Percentiles rank a stretch among this genome's conserved stretches.
Conservation (phyloP, 2,888 invertebrate genomes). For the Euplexia lucipara region DNA sequence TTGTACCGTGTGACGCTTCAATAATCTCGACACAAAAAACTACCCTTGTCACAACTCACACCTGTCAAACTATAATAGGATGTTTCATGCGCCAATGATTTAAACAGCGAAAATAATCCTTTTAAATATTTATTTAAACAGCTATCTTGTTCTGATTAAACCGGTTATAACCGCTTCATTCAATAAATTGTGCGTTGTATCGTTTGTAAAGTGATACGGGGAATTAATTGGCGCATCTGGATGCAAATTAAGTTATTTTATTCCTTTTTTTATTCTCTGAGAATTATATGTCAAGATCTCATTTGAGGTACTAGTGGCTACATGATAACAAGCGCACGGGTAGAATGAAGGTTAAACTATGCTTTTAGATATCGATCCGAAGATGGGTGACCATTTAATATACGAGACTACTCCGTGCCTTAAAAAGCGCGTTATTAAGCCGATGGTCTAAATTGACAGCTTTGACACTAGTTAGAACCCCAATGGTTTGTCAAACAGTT, state of each 20-base stretch:
- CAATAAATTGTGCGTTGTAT: slow-evolving; percentile 8
- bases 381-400: no score
- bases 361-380: no score
- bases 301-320: no score
- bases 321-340: no score
- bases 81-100: slow-evolving; percentile 71
- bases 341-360: no score
- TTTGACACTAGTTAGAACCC: no score
- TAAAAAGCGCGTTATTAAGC: no score
- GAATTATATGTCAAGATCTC: no score
- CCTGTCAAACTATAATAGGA: slow-evolving; percentile 77
- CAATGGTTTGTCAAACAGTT: no score
- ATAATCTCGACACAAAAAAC: slow-evolving; percentile 66
- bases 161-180: slow-evolving; percentile 36
- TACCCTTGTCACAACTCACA: slow-evolving; percentile 74
- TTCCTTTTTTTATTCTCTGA: no score
- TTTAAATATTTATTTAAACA: slow-evolving; percentile 22
- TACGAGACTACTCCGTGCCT: no score
- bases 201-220: slow-evolving; percentile 29
- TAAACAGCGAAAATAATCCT: slow-evolving; percentile 31
- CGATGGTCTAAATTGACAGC: no score
- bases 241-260: slow-evolving; percentile 28
- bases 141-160: slow-evolving; percentile 33
- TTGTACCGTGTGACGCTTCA: slow-evolving; percentile 67
- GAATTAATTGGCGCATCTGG: slow-evolving; percentile 40